Base-by-base conservation (phyloP, 2,888 invertebrate genomes). In the Bimastos eiseni region DNA sequence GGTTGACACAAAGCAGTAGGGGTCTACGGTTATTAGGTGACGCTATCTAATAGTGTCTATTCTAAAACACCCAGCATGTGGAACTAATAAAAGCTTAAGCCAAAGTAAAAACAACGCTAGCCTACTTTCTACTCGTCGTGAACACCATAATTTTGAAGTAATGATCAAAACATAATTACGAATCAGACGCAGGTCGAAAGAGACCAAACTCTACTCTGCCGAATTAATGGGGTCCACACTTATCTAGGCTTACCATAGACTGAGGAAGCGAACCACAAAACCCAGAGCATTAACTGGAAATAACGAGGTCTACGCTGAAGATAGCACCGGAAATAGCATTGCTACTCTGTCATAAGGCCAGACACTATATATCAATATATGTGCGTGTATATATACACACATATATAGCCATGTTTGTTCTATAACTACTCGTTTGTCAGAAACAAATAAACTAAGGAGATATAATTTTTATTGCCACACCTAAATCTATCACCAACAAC, bases 81-180 rank as follows among this genome's bases (percentile, higher is more conserved):
- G n/a, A n/a, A n/a, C n/a, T n/a, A n/a, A n/a, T n/a, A n/a, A n/a
- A n/a, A n/a, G n/a, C n/a, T n/a, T n/a, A n/a, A n/a, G n/a, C n/a
- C n/a, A n/a, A n/a, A n/a, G n/a, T n/a, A n/a, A n/a, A n/a, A n/a
- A n/a, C n/a, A n/a, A n/a, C n/a, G n/a, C n/a, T n/a, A n/a, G n/a
- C 8, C 70, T n/a, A n/a, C 30, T 70, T 70, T n/a, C 70, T 70
- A n/a, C 70, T 70, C 70, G n/a, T 30, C 4, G 30, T 8, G 70
- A 70, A n/a, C 70, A n/a, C 70, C 70, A n/a, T 70, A 70, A 70
- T 70, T n/a, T 70, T n/a, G 70, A 70, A 70, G 30, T 70, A 70
- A 70, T 30, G 70, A n/a, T 70, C 49, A 30, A 70, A 70, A 70
- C n/a, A 70, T 70, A 70, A 70, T 70, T 70, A n/a, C 70, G 70